Evolutionary conservation across 2,888 invertebrate genomes (phyloP).

Genomic region (Thysanoteuthis rhombus): DNA sequence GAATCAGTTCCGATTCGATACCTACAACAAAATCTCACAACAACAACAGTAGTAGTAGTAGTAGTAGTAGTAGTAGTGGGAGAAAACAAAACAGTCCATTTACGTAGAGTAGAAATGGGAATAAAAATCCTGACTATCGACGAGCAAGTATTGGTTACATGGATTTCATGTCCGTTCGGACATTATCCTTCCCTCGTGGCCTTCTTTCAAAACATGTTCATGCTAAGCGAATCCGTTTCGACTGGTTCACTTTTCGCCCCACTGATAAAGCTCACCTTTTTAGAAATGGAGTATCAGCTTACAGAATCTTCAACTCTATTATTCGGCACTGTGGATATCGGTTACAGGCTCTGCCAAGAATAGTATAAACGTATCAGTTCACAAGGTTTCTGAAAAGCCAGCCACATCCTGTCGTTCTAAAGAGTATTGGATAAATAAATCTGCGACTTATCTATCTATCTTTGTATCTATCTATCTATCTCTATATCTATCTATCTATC

Average conservation of each 20-base stretch:
- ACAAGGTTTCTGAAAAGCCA: neutral
- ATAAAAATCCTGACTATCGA: neutral
- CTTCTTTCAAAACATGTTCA: neutral
- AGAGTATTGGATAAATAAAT: neutral
- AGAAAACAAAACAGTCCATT: neutral
- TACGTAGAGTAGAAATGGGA: neutral
- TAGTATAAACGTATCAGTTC: slow-evolving; percentile 12
- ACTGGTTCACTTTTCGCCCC: neutral
- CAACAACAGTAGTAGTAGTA: neutral
- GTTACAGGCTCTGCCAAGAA: neutral
- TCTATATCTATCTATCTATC: neutral
- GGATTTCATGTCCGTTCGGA: neutral
- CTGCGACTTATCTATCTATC: neutral
- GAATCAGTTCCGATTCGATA: neutral
- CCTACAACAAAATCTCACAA: neutral
- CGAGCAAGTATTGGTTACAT: neutral
- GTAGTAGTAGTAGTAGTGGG: neutral
- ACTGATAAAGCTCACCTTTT: neutral
- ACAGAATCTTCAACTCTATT: neutral
- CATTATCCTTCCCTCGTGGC: neutral
- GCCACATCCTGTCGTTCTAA: neutral
- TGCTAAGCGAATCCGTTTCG: neutral
- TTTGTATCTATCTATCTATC: neutral
- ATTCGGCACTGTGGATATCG: neutral
- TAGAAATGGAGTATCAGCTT: neutral